Evolutionary conservation across 53 echinoderm and acorn worm genomes (phyloP), one percentile per base, ranked within the genome.

Genomic region (Astropecten irregularis): DNA sequence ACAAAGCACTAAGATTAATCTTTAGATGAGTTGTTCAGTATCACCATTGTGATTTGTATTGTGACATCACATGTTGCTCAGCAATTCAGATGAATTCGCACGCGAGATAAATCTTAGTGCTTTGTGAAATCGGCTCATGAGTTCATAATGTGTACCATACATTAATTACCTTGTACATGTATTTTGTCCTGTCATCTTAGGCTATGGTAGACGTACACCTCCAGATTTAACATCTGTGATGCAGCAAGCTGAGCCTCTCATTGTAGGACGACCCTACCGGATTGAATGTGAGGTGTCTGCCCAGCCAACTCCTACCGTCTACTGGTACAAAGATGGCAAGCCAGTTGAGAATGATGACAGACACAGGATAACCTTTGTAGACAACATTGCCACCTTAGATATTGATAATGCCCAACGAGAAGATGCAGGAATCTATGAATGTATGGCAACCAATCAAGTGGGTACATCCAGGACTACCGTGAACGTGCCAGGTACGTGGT

Each of bases 261-360:
- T 50, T 3, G 52, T 20, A 1, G 71, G 71, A 1, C 50, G 52
- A 33, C 71, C 71, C 33, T 71, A 50, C 52, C 14, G 71, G 50
- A 86, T 96, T 50, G 84, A 63, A 40, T 86, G 86, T 21, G 88
- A 91, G 32, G 87, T 96, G 22, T 62, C 47, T 28, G 93, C 89
- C 48, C 39, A 81, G 26, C 96, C 96, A 27, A 79, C 82, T 32
- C 96, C 96, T 35, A 84, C 77, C 16, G 83, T 96, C 42, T 91
- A 87, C 9, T 96, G 96, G 96, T 96, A 93, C 76, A 96, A 93
- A 59, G 93, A 96, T 83, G 96, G 96, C 35, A 77, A 84, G 62
- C 86, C 89, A 9, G 81, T 96, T 7, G 72, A 71, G 26, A 84
- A 87, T 44, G 89, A 93, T 32, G 86, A 84, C 31, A 49, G 91